phyloP scores from a whole-genome alignment of 2,888 invertebrate genomes.

The Philopedon plagiatum region DNA sequence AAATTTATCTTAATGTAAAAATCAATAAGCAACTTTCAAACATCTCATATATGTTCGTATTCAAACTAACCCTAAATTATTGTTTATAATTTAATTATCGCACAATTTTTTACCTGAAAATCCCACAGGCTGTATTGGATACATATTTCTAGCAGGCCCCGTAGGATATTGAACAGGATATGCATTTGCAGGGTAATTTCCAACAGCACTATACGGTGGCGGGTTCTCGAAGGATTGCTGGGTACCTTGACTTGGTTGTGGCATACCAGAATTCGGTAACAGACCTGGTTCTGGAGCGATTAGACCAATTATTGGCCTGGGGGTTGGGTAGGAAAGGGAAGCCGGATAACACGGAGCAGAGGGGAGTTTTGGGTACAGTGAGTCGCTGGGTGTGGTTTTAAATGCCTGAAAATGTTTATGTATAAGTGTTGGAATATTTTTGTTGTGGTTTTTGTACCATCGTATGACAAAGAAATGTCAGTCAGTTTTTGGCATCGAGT shows the following conservation, averaged over 20 bases:
- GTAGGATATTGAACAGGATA: neutral
- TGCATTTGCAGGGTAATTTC: neutral
- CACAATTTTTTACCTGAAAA: neutral
- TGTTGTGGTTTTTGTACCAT: neutral
- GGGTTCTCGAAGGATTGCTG: neutral
- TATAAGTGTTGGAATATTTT: neutral
- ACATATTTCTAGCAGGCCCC: neutral
- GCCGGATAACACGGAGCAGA: neutral
- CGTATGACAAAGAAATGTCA: no score
- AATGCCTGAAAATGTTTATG: neutral
- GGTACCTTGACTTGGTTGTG: neutral
- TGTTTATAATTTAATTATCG: neutral
- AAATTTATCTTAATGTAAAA: no score
- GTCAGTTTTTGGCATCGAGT: no score
- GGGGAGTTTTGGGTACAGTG: neutral
- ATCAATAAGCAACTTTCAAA: no score
- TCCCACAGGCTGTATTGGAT: constrained; percentile 4
- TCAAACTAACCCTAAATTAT: no score
- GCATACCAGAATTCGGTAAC: neutral
- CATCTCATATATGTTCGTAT: no score
- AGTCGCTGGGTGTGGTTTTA: neutral
- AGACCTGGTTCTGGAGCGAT: neutral
- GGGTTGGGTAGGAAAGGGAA: neutral
- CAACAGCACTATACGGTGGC: neutral
- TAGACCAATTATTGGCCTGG: neutral